phyloP scores from a whole-genome alignment of 2,113 vertebrate species.

The Mirza zaza region DNA sequence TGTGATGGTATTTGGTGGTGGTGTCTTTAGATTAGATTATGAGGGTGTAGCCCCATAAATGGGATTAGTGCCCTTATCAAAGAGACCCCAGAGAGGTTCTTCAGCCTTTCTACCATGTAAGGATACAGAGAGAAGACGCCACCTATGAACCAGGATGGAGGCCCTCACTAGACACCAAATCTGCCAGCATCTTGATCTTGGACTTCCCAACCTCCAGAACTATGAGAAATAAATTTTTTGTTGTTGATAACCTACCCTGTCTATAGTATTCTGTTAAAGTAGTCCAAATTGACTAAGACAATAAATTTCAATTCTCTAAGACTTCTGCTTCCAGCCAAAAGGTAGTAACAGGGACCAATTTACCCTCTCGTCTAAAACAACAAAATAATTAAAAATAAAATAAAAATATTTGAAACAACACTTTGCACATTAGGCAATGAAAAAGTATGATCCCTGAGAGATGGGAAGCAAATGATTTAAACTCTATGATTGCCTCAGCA shows the following conservation, averaged over 20 bases:
- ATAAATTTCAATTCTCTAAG: background rate
- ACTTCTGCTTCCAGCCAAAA: background rate
- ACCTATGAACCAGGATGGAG: too few relatives aligned
- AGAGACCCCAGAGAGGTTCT: background rate
- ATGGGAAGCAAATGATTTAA: background rate
- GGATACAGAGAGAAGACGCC: background rate
- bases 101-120: background rate
- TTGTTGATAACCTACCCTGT: background rate
- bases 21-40: background rate
- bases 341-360: background rate
- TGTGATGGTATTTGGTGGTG: background rate
- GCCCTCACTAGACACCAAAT: background rate
- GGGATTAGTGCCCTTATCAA: background rate
- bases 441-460: background rate
- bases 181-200: background rate
- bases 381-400: background rate
- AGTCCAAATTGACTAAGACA: background rate
- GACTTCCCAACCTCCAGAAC: background rate
- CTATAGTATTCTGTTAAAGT: background rate
- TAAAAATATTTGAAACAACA: background rate
- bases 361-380: background rate
- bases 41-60: background rate
- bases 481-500: background rate
- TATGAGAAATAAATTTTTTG: background rate
- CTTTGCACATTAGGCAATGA: background rate